These are phyloP conservation scores for Sebastes hubbsi DNA, from an alignment of 2,797 vertebrate species.

Conservation along the genomic window DNA sequence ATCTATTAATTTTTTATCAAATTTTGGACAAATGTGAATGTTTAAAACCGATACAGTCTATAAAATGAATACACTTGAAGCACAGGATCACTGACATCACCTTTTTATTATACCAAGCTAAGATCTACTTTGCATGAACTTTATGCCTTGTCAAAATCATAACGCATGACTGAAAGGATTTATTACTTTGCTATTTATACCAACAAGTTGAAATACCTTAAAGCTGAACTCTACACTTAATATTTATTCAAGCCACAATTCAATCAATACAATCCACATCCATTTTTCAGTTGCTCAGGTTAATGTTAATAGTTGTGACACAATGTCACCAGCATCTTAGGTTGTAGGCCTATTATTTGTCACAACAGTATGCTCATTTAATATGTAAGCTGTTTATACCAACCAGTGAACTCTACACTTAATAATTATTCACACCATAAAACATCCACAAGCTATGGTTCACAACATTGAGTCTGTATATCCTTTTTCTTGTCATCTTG, in stretches of 20 bases:
- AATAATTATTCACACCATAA: neutral
- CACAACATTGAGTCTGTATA: neutral
- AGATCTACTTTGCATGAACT: neutral
- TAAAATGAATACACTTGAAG: neutral
- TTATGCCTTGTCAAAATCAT: neutral
- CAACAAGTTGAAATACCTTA: too few species aligned
- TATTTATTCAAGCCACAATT: too few species aligned
- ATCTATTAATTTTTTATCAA: neutral
- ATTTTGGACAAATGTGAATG: neutral
- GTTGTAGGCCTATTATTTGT: neutral
- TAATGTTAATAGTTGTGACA: neutral
- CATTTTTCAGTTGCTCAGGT: neutral
- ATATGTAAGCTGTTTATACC: neutral
- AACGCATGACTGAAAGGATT: neutral
- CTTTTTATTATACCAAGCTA: neutral
- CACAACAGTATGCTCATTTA: neutral
- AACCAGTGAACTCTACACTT: neutral
- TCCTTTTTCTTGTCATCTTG: neutral
- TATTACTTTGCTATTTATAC: too few species aligned
- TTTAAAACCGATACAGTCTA: neutral
- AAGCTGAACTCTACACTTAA: too few species aligned
- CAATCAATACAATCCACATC: too few species aligned
- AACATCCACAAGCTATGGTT: neutral
- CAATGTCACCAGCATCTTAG: neutral
- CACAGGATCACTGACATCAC: neutral